Evolutionary conservation across 2,797 vertebrate genomes (phyloP).

Genomic region (Chaenodraco wilsoni): DNA sequence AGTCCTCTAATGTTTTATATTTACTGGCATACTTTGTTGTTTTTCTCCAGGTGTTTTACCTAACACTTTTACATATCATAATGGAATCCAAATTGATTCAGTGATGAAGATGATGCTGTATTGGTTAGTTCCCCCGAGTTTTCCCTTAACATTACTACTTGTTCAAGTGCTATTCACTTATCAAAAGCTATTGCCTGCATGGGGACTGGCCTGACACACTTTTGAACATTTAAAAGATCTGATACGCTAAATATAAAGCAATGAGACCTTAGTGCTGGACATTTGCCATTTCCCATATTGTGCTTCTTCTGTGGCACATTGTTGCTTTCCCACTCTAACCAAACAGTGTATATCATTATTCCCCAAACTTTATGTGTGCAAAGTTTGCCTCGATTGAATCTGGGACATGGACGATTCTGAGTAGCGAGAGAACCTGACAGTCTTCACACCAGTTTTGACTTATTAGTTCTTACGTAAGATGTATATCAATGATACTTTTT

Average conservation of each 20-base stretch:
- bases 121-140: neutral
- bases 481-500: neutral
- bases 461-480: neutral
- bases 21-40: neutral
- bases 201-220: neutral
- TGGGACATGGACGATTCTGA: conserved; percentile 9
- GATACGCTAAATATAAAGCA: conserved; percentile 17
- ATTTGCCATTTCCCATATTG: conserved; percentile 16
- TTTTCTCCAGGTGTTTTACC: neutral
- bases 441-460: neutral
- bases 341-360: conserved; percentile 9
- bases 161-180: conserved; percentile 1
- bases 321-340: neutral
- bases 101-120: neutral
- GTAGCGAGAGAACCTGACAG: neutral
- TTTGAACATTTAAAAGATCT: conserved; percentile 21
- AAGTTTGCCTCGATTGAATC: neutral
- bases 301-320: conserved; percentile 22
- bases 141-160: neutral
- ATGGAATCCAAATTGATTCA: neutral
- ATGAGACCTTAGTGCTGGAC: conserved; percentile 11
- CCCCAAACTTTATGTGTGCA: neutral
- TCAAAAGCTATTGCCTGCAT: neutral
- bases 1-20: conserved; percentile 3
- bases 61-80: neutral